Base-by-base conservation (phyloP, 2,888 invertebrate genomes). In the Apotomis betuletana region DNA sequence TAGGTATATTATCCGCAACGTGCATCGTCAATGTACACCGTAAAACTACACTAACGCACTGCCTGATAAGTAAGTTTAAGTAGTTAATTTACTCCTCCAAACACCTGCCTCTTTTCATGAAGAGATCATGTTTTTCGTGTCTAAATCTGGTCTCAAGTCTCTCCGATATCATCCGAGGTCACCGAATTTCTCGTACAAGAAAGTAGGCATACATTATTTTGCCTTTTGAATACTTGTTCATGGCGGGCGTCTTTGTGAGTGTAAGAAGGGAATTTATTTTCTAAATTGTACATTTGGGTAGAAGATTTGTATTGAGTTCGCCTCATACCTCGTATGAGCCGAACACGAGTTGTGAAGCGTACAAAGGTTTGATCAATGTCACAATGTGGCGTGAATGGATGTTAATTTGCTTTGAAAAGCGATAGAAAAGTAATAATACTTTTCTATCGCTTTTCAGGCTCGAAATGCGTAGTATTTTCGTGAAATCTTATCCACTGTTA, bases 161-260 rank as follows among this genome's bases (percentile, higher is more conserved):
- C 58, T 57, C 15, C 5, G n/a, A 58, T 63, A 52, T 69, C 63
- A 63, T 69, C 63, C 58, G 12, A 51, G 63, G 63, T 69, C 58
- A 63, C 10, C 58, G 41, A 58, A 51, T 69, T 49, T 69, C 49
- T 52, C 55, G 5, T 52, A 58, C 27, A 63, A 58, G 55, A 57
- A 57, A 52, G 27, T 49, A 49, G 62, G 51, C 51, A 57, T 13
- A 41, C 57, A 51, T 58, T 69, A 58, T 52, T 15, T 38, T 63
- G 15, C 15, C 41, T 57, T 65, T 46, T 67, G 51, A 51, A 51
- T 59, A 10, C 62, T 62, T 38, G 63, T 63, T 63, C 52, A 62
- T 13, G 15, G 12, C 27, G 52, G 54, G 64, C 54, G 55, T 55
- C 44, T 64, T 64, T 44, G 55, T 41, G 15, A 44, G 13, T 41